phyloP scores from a whole-genome alignment of 2,797 vertebrate genomes.

The Scomberomorus guttatus region DNA sequence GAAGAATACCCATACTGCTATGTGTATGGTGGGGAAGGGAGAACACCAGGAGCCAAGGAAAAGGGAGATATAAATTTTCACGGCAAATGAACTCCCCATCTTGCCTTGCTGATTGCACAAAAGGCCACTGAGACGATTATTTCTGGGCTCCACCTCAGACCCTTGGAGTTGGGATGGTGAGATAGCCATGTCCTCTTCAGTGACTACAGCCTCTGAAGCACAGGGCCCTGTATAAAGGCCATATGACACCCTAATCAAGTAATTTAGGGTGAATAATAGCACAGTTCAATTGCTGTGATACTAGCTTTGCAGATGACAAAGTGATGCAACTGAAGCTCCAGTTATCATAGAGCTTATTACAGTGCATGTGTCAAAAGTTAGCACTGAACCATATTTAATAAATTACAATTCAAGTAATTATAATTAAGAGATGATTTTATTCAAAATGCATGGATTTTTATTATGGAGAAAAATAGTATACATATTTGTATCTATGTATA shows the following conservation, averaged over 20 bases:
- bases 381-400: background rate
- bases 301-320: constrained; percentile 10
- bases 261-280: constrained; percentile 15
- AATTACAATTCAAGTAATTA: background rate
- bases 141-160: constrained; percentile 51
- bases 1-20: constrained; percentile 62
- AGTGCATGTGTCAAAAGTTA: background rate
- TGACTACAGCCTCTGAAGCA: constrained; percentile 35
- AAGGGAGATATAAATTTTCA: constrained; percentile 73
- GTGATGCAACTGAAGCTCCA: background rate
- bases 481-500: constrained; percentile 3
- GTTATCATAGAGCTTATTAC: background rate
- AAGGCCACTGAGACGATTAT: constrained; percentile 69
- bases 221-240: constrained; percentile 5
- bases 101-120: constrained; percentile 68
- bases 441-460: constrained; percentile 6
- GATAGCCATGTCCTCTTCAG: constrained; percentile 37
- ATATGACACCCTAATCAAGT: background rate
- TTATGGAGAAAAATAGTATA: background rate
- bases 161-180: constrained; percentile 23
- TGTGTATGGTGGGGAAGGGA: constrained; percentile 50
- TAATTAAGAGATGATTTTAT: constrained; percentile 3
- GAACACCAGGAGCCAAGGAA: constrained; percentile 63
- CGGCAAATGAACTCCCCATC: constrained; percentile 76
- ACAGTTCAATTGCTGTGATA: constrained; percentile 1